These are phyloP conservation scores for Anthopleura xanthogrammica DNA, from an alignment of 92 coral and sea anemone genomes.

Conservation along the genomic window DNA sequence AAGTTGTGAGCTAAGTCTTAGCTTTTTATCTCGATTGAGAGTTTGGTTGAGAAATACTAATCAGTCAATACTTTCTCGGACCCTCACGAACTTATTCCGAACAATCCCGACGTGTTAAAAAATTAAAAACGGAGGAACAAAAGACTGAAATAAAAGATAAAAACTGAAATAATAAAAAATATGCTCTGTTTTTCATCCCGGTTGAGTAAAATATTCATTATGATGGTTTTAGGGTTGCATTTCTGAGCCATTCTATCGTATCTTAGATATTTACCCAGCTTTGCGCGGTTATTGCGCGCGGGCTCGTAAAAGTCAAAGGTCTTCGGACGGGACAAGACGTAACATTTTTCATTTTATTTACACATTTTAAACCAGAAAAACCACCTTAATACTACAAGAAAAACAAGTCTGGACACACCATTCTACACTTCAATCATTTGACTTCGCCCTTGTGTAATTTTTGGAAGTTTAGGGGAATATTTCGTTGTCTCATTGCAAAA, in stretches of 20 bases:
- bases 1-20: too few species aligned
- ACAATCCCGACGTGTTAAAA: not conserved
- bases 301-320: slow-evolving; percentile 22
- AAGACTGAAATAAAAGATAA: not conserved
- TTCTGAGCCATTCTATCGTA: not conserved
- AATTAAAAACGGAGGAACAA: not conserved
- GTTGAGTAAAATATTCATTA: not conserved
- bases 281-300: slow-evolving; percentile 15
- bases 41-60: too few species aligned
- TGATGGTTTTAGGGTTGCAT: not conserved
- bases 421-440: not conserved
- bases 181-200: too few species aligned
- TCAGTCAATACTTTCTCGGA: slow-evolving; percentile 6
- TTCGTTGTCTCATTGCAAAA: not conserved
- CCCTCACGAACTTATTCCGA: slow-evolving; percentile 9
- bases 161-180: too few species aligned
- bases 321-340: not conserved
- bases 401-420: not conserved
- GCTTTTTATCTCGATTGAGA: too few species aligned
- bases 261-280: slow-evolving; percentile 1
- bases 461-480: not conserved
- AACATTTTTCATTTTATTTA: not conserved
- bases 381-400: not conserved
- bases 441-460: not conserved
- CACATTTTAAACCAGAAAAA: not conserved